Conservation (phyloP, 2,113 vertebrate species). For the Thermophis baileyi region DNA sequence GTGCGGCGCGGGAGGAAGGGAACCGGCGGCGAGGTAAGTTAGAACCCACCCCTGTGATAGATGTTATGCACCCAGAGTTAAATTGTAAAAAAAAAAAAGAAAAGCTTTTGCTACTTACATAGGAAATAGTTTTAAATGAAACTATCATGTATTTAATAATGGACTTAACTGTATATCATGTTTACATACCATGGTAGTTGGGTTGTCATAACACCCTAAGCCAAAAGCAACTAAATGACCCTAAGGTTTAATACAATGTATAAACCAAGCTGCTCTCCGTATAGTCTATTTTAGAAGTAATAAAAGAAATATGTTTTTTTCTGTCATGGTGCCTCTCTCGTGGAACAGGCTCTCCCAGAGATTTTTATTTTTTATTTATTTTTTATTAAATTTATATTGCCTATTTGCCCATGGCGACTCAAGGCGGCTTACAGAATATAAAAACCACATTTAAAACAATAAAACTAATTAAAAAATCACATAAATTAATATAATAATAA, state of each 20-base stretch:
- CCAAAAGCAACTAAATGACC: neutral
- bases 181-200: neutral
- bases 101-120: neutral
- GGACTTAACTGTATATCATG: neutral
- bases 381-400: too few relatives aligned
- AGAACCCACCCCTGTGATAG: too few relatives aligned
- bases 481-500: too few relatives aligned
- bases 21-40: too few relatives aligned
- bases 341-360: neutral
- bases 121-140: neutral
- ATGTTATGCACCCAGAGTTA: neutral
- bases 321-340: neutral
- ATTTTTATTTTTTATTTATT: neutral
- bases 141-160: neutral
- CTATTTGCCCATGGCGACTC: too few relatives aligned
- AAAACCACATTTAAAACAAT: too few relatives aligned
- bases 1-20: too few relatives aligned
- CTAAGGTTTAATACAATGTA: neutral
- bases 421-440: too few relatives aligned
- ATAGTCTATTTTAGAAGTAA: neutral
- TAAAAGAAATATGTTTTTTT: neutral
- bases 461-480: too few relatives aligned
- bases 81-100: neutral
- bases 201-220: neutral
- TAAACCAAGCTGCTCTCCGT: neutral